phyloP scores from a whole-genome alignment of 2,888 invertebrate genomes.

The Folsomia candida region DNA sequence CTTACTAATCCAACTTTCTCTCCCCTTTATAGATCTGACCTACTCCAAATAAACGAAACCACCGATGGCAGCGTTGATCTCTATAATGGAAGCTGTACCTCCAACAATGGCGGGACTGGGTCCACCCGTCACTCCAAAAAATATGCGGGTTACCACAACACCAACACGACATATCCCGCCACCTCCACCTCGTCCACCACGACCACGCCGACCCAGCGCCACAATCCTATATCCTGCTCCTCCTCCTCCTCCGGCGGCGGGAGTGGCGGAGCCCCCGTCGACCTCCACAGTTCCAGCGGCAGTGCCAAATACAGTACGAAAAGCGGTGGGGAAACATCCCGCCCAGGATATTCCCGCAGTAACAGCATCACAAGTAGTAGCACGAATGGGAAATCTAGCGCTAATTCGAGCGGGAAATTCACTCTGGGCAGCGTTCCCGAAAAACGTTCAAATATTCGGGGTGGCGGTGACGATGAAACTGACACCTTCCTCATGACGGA shows the following conservation, averaged over 20 bases:
- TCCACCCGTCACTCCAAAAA: background rate
- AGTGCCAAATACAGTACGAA: background rate
- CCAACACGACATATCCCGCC: too few species aligned
- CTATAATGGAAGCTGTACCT: background rate
- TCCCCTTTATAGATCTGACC: background rate
- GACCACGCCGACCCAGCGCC: background rate
- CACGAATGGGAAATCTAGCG: background rate
- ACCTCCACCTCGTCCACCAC: too few species aligned
- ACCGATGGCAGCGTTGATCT: background rate
- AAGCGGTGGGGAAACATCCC: background rate
- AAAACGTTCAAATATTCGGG: slow-evolving; percentile 12
- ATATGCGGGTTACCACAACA: slow-evolving; percentile 22
- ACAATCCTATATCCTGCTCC: too few species aligned
- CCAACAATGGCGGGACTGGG: background rate
- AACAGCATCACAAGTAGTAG: background rate
- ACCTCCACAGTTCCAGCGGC: background rate
- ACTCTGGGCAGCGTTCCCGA: slow-evolving; percentile 9
- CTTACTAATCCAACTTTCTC: too few species aligned
- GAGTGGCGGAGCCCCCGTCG: background rate
- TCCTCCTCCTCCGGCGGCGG: background rate
- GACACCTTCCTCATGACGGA: too few species aligned
- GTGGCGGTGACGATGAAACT: too few species aligned
- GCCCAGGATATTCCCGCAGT: background rate
- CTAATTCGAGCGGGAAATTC: slow-evolving; percentile 5
- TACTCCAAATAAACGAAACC: background rate